Evolutionary conservation across 2,113 vertebrate species (phyloP).

Genomic region (Pterophyllum scalare): DNA sequence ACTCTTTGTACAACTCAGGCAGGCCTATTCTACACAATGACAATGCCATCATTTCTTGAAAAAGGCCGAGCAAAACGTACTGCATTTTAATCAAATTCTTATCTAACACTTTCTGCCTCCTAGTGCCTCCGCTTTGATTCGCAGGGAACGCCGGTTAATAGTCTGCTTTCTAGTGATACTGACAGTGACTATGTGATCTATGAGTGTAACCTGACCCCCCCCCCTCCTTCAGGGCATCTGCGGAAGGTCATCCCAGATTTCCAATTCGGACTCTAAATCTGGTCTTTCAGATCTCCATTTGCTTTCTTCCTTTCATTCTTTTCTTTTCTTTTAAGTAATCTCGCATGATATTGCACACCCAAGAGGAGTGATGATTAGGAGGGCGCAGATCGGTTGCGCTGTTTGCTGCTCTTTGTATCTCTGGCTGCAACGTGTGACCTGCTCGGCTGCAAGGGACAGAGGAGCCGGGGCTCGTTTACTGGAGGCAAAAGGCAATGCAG

Average conservation of each 20-base stretch:
- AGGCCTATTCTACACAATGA: conserved; percentile 32
- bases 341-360: conserved; percentile 49
- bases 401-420: conserved; percentile 58
- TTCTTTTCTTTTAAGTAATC: conserved; percentile 22
- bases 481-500: conserved; percentile 64
- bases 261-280: conserved; percentile 54
- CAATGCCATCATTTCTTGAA: conserved; percentile 53
- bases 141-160: conserved; percentile 17
- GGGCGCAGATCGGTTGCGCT: conserved; percentile 53
- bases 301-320: conserved; percentile 40
- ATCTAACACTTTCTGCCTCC: conserved; percentile 44
- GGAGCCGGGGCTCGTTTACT: conserved; percentile 45
- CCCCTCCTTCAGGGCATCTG: conserved; percentile 29
- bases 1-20: conserved; percentile 55
- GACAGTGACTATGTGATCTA: conserved; percentile 25
- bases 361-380: conserved; percentile 50
- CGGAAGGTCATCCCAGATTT: conserved; percentile 59
- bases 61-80: conserved; percentile 47
- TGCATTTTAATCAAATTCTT: conserved; percentile 69
- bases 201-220: background rate
- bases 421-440: conserved; percentile 43
- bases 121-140: background rate
- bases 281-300: conserved; percentile 57
- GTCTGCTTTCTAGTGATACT: conserved; percentile 3
- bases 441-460: conserved; percentile 10